phyloP scores from a whole-genome alignment of 2,797 vertebrate genomes.

The Brotogeris chrysoptera region DNA sequence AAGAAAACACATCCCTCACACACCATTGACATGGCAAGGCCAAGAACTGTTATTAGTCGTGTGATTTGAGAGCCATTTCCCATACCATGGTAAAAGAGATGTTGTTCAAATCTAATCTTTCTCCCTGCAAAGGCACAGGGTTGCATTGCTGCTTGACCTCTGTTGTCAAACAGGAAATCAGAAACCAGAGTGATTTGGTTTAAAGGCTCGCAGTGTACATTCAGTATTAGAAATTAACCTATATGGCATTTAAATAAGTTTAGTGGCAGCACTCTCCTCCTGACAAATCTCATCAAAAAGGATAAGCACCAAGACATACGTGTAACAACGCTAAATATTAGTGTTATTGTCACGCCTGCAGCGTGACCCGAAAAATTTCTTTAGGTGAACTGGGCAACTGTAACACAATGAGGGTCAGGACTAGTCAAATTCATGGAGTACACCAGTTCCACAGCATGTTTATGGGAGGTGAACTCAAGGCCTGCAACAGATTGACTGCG shows the following conservation, averaged over 20 bases:
- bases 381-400: not conserved
- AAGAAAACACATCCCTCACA: not conserved
- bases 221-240: not conserved
- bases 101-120: not conserved
- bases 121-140: not conserved
- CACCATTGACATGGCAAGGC: not conserved
- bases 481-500: not conserved
- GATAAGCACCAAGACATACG: not conserved
- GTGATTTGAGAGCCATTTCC: not conserved
- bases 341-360: not conserved
- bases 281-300: not conserved
- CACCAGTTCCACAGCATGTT: not conserved
- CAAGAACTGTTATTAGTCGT: not conserved
- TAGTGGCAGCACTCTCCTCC: not conserved
- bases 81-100: not conserved
- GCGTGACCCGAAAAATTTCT: not conserved
- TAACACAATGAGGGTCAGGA: not conserved
- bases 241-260: not conserved
- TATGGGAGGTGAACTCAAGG: not conserved
- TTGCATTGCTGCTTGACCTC: not conserved
- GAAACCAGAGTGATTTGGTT: not conserved
- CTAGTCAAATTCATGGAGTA: not conserved
- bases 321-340: not conserved
- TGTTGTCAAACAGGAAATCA: not conserved
- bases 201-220: accelerated